phyloP scores from a whole-genome alignment of 2,888 invertebrate species.

The Brachylomia viminalis region DNA sequence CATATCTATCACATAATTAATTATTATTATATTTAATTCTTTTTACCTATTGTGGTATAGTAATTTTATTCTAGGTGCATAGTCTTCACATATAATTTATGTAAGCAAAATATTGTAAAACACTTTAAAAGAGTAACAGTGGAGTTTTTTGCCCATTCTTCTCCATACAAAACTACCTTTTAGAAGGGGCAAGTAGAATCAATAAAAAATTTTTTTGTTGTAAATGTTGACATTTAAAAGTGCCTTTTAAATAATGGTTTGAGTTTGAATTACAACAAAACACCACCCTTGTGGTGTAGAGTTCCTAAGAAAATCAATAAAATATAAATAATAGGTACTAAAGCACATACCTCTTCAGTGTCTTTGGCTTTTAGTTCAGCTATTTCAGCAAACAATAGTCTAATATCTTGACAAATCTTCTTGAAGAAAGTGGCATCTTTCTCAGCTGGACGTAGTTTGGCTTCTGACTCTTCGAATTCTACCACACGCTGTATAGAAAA shows the following conservation, averaged over 20 bases:
- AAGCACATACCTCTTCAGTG: slow-evolving; percentile 86
- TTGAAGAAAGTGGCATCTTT: slow-evolving; percentile 93
- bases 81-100: neutral
- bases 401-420: slow-evolving; percentile 93
- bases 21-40: neutral
- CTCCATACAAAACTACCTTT: no score
- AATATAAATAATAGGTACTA: neutral
- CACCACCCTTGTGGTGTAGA: neutral
- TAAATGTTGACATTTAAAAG: no score
- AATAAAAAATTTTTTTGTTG: no score
- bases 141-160: no score
- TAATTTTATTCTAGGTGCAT: neutral
- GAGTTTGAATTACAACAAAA: neutral
- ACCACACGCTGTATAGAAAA: slow-evolving; percentile 90
- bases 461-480: slow-evolving; percentile 94
- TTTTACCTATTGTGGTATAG: neutral
- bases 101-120: no score
- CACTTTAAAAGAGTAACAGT: neutral
- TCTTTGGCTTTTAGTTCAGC: slow-evolving; percentile 91
- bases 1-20: neutral
- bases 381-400: slow-evolving; percentile 93
- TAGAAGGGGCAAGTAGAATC: no score
- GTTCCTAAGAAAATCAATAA: neutral
- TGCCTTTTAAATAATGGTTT: no score
- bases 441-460: slow-evolving; percentile 91